Base-by-base conservation (phyloP, 1,140 invertebrate genomes). In the Plutomurus gul region DNA sequence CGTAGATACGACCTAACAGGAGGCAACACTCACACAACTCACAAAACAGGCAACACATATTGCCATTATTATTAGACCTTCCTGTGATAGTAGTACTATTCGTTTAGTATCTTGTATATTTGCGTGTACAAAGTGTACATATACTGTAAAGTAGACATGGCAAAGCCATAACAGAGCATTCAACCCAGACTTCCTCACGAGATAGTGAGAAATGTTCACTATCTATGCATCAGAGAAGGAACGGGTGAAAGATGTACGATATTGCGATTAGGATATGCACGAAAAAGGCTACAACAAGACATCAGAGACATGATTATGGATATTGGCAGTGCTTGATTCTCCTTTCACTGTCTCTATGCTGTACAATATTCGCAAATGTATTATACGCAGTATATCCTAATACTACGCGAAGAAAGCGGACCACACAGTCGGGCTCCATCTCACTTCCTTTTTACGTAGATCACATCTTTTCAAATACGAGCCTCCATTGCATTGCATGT, bases 251-350 rank as follows among this genome's bases (percentile, higher is more conserved):
- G 22, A 72, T 25, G 18, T 39, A 25, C 22, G 39, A 72, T 72
- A 39, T 40, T 39, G 20, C n/a, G 33, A 33, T 65, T 65, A 36
- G 36, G 36, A 39, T 25, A 72, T 22, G 25, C 39, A 40, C 18
- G 18, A 37, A 43, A 40, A 72, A 20, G 36, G 13, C 36, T 40
- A 25, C 22, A 72, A 22, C 18, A 72, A 72, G 70, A 72, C 36
- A 72, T 40, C 70, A 40, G 36, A 72, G 70, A 72, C 70, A 72
- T 72, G 70, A 72, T 72, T 72, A 72, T 72, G 70, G 70, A 72
- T 72, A 72, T 72, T 72, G 70, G 70, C 39, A 30, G 70, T 72
- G 36, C 25, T 18, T 72, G 36, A 72, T 25, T 40, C 25, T 72
- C 39, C 18, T 13, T 72, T 39, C 36, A 40, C 10, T 72, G 70